Evolutionary conservation across 2,888 invertebrate species (phyloP).

Genomic region (Synanthedon myopaeformis): DNA sequence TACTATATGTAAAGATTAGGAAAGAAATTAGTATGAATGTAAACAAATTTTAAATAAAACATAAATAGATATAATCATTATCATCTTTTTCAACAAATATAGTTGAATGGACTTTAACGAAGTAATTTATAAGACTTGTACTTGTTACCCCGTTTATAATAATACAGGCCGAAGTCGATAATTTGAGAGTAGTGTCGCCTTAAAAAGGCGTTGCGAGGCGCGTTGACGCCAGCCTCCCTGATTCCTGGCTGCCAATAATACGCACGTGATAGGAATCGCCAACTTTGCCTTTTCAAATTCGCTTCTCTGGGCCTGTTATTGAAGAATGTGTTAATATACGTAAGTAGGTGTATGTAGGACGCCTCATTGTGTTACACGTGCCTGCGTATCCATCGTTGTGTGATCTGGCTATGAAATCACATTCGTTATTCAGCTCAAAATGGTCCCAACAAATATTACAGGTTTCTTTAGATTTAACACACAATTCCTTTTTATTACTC

Average conservation of each 20-base stretch:
- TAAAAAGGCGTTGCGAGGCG: constrained; percentile 1
- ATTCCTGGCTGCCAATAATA: constrained; percentile 57
- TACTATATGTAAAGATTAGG: too few species aligned
- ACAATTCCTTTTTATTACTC: too few species aligned
- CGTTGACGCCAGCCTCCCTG: constrained; percentile 41
- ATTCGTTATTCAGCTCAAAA: too few species aligned
- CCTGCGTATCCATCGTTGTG: constrained; percentile 4
- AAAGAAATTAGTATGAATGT: too few species aligned
- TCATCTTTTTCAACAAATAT: too few species aligned
- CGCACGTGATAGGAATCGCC: constrained; percentile 48
- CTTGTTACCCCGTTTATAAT: background rate
- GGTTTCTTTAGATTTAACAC: too few species aligned
- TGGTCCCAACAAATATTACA: too few species aligned
- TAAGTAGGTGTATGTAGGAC: constrained; percentile 8
- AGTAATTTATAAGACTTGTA: too few species aligned
- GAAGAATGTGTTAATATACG: constrained; percentile 31
- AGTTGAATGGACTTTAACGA: too few species aligned
- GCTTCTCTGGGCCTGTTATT: constrained; percentile 24
- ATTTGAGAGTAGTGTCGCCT: background rate
- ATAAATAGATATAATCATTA: too few species aligned
- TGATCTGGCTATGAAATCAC: constrained; percentile 1
- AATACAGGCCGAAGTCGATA: background rate
- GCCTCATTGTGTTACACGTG: constrained; percentile 6
- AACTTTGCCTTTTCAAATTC: constrained; percentile 23
- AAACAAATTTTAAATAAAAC: too few species aligned